Percentiles rank a stretch among this genome's conserved stretches.
Conservation (phyloP, 1,140 invertebrate genomes). For the Pseudomyrmex dendroicus region DNA sequence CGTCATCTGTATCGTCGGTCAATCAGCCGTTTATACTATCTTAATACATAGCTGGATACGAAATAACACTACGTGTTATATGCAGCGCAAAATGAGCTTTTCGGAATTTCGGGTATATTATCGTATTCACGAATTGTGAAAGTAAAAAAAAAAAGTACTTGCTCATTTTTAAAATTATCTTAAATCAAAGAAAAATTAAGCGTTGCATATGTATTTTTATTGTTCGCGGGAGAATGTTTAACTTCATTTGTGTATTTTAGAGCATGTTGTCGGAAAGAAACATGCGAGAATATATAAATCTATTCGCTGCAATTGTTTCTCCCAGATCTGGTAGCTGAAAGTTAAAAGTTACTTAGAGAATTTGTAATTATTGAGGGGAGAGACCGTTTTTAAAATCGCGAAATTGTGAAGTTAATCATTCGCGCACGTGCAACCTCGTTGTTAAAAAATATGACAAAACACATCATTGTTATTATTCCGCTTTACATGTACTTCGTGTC, state of each 20-base stretch:
- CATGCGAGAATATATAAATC: neutral
- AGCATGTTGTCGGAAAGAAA: neutral
- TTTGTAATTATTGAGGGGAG: neutral
- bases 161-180: conserved; percentile 44
- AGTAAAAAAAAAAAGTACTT: conserved; percentile 23
- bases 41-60: conserved; percentile 32
- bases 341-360: conserved; percentile 29
- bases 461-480: conserved; percentile 9
- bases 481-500: conserved; percentile 40
- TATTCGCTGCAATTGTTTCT: conserved; percentile 1
- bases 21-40: conserved; percentile 21
- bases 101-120: conserved; percentile 20
- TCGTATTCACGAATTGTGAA: neutral
- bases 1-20: conserved; percentile 68
- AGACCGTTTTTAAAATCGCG: neutral
- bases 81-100: conserved; percentile 25
- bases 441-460: conserved; percentile 17
- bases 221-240: conserved; percentile 21
- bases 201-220: conserved; percentile 14
- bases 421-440: neutral
- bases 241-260: conserved; percentile 13
- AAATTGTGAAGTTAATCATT: conserved; percentile 37
- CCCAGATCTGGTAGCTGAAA: neutral
- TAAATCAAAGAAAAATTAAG: conserved; percentile 5
- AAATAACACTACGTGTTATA: conserved; percentile 11